Evolutionary conservation across 2,113 vertebrate species (phyloP), one percentile per base, ranked within the genome.

Genomic region (Rhadina sibilatrix): DNA sequence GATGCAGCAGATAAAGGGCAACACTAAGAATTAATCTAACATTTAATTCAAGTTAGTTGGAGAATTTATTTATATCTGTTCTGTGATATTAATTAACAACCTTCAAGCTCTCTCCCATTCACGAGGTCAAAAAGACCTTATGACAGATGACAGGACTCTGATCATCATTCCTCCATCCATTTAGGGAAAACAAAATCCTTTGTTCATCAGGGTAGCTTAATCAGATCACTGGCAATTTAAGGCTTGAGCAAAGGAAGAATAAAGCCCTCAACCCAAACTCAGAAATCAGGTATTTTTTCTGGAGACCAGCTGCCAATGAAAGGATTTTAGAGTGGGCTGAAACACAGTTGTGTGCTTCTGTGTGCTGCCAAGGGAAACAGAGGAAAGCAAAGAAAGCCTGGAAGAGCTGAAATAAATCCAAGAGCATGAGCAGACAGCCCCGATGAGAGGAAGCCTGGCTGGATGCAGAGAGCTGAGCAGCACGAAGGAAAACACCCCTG

Each of bases 401-500:
- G 24, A 79, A 82, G 30, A 16, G n/a, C 10, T 17, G 9, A 72
- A 68, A 72, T 1, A 3, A 33, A 23, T 24, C 19, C 2, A 20
- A 90, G 7, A 60, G 23, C 3, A 40, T 0, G 1, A 83, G 12
- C 14, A 7, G 6, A 28, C 12, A 33, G 5, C 54, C 9, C 5
- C 0, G 0, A 35, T 3, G 5, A 47, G 33, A 40, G 56, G 57
- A 82, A 60, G 4, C 5, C 18, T 82, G 47, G 6, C 18, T 75
- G 15, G 33, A 49, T 42, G 19, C 42, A 57, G 28, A 46, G 6
- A 30, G 17, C 4, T 4, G 10, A 50, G 20, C 0, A 4, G 6
- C 37, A 13, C 0, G 0, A 2, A 59, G 24, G 60, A 30, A 44
- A 92, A 65, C 4, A 7, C n/a, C 20, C 25, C 19, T 30, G 27